Percentiles rank a stretch among this genome's conserved stretches.
phyloP scores from a whole-genome alignment of 2,888 invertebrate genomes.

The Dryomyza anilis region DNA sequence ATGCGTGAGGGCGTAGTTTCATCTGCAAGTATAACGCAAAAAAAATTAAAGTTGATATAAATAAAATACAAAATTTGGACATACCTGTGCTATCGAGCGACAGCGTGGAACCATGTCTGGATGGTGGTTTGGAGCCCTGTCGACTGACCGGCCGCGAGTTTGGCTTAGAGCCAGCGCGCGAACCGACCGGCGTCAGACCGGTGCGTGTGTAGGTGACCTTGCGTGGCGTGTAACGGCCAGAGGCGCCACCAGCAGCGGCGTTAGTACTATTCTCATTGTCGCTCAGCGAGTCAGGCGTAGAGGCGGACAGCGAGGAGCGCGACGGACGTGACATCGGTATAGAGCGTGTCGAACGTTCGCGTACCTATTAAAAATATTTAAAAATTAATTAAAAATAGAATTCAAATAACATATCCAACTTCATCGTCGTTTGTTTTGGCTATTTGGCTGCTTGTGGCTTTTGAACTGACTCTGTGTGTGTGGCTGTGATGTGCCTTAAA shows the following conservation, averaged over 20 bases:
- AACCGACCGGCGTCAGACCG: constrained; percentile 78
- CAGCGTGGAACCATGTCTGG: constrained; percentile 89
- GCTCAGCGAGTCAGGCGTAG: constrained; percentile 87
- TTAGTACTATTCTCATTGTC: constrained; percentile 71
- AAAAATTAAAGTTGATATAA: background rate
- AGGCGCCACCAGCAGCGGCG: constrained; percentile 39
- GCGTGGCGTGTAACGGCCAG: constrained; percentile 68
- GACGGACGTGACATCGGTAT: constrained; percentile 87
- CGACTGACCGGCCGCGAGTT: constrained; percentile 84
- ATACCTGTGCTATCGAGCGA: constrained; percentile 87
- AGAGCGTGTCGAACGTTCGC: constrained; percentile 89
- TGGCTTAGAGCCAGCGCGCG: constrained; percentile 76
- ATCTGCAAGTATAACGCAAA: constrained; percentile 39
- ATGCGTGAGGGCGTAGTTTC: constrained; percentile 76
- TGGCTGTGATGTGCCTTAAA: too few species aligned
- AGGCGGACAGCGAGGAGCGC: constrained; percentile 80
- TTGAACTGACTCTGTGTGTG: too few species aligned
- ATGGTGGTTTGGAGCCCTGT: constrained; percentile 89
- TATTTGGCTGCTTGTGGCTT: too few species aligned
- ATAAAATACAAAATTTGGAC: background rate
- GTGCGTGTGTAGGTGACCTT: constrained; percentile 69
- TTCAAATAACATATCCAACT: too few species aligned
- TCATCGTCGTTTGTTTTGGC: too few species aligned
- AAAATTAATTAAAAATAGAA: background rate
- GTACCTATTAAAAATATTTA: constrained; percentile 69